Evolutionary conservation across 2,888 invertebrate genomes (phyloP), one percentile per base, ranked within the genome.

Genomic region (Pediacus dermestoides): DNA sequence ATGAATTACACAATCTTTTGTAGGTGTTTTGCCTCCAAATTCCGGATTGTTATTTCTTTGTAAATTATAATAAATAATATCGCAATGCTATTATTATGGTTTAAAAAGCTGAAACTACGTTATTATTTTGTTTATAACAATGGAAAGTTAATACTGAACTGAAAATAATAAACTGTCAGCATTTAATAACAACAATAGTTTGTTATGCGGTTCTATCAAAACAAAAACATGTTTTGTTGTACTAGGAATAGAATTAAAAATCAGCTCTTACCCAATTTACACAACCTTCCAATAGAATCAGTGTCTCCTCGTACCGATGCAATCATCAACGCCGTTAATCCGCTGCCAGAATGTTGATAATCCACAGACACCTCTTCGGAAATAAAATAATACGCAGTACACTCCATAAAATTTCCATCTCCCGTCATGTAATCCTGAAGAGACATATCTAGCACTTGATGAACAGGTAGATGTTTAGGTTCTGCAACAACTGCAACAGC

Each of bases 291-390:
- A 7, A 84, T 77, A 33, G 80, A 76, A 44, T 81, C 78, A 1
- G 77, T 48, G 45, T 80, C 79, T 0, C 89, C 89, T 46, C 82
- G 73, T 16, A 77, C 75, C 7, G 87, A 81, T 33, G 89, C 88
- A 1, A 84, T 81, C 83, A 90, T 90, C 52, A 91, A 74, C 0
- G 88, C 78, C 8, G 85, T 83, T 42, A 76, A 78, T 7, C 77
- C 76, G 1, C 76, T 79, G 39, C 68, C 66, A 0, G 80, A 74
- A 64, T 88, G 87, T 50, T 78, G 75, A 64, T 82, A 80, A 67
- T 85, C 80, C 33, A 86, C 80, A 4, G 82, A 78, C 42, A 85
- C 80, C 50, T 84, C 84, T 67, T 90, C 90, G 37, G 82, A 81
- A 44, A 85, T 71, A 61, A 90, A 83, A 60, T 87, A 77, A 88